These are phyloP conservation scores for Aplysina aerophoba DNA, from an alignment of 37 sponge, comb jelly and placozoan genomes.

Conservation along the genomic window DNA sequence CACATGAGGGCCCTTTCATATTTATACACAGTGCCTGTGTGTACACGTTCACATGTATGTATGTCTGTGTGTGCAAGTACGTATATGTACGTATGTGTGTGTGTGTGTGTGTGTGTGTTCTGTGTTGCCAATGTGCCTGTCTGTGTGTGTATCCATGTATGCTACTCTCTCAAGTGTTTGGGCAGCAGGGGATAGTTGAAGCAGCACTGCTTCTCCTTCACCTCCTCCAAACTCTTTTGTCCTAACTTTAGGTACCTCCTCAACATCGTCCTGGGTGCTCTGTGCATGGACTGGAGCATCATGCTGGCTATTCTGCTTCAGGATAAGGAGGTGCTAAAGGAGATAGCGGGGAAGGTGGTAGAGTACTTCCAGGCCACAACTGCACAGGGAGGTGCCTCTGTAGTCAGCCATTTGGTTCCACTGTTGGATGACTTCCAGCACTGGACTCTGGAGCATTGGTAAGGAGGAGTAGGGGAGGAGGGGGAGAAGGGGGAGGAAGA, in stretches of 20 bases:
- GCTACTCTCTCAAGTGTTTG: too few species aligned
- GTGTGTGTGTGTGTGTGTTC: too few species aligned
- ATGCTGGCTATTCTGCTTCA: conserved; percentile 57
- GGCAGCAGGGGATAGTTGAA: too few species aligned
- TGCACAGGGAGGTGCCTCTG: not conserved
- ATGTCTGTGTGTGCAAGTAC: not conserved
- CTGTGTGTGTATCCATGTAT: too few species aligned
- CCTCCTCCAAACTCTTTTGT: too few species aligned
- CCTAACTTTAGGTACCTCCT: conserved; percentile 60
- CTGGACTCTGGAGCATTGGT: conserved; percentile 6
- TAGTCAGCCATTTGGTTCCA: not conserved
- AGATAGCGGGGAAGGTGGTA: not conserved
- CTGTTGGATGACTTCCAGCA: not conserved
- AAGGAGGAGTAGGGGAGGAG: not conserved
- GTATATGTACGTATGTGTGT: not conserved
- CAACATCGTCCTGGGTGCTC: conserved; percentile 42
- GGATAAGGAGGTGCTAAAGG: conserved; percentile 28
- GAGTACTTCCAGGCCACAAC: not conserved
- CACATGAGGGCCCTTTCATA: too few species aligned
- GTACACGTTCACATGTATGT: not conserved
- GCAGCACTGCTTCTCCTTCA: too few species aligned
- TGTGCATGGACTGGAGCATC: conserved; percentile 70
- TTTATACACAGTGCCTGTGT: too few species aligned
- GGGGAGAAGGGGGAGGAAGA: not conserved
- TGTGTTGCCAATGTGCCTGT: too few species aligned